Percentiles rank a stretch among this genome's conserved stretches.
phyloP scores from a whole-genome alignment of 2,797 vertebrate genomes.

The Falco berigora region DNA sequence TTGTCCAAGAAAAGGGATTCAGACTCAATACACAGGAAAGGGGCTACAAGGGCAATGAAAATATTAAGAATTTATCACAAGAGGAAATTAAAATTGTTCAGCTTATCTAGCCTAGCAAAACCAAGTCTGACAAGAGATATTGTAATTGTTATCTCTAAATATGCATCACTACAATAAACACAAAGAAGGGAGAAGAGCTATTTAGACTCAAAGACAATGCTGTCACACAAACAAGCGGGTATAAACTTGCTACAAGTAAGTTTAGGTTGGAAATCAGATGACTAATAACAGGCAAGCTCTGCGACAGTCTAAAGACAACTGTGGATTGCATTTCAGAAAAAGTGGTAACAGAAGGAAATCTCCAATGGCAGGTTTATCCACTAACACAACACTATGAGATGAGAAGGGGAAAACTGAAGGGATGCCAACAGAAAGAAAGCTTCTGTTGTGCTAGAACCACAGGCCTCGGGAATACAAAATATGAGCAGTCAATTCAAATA shows the following conservation, averaged over 20 bases:
- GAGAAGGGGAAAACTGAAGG: neutral
- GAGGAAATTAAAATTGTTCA: neutral
- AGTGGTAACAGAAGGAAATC: neutral
- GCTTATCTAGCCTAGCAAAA: neutral
- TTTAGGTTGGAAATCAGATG: neutral
- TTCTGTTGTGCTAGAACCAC: neutral
- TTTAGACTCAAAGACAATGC: neutral
- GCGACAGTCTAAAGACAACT: neutral
- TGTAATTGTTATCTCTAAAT: neutral
- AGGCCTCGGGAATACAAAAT: neutral
- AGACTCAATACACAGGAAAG: neutral
- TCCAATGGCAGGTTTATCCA: neutral
- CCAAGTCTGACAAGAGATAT: neutral
- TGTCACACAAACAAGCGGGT: neutral
- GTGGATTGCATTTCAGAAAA: neutral
- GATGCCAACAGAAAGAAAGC: neutral
- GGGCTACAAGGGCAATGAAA: neutral
- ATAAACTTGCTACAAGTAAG: neutral
- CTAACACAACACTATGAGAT: neutral
- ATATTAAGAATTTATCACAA: neutral
- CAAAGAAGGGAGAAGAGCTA: neutral
- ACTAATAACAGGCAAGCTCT: neutral
- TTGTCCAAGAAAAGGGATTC: neutral
- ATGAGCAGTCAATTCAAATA: neutral
- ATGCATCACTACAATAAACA: neutral